Base-by-base conservation (phyloP, 2,113 vertebrate species). In the Hoplias malabaricus region DNA sequence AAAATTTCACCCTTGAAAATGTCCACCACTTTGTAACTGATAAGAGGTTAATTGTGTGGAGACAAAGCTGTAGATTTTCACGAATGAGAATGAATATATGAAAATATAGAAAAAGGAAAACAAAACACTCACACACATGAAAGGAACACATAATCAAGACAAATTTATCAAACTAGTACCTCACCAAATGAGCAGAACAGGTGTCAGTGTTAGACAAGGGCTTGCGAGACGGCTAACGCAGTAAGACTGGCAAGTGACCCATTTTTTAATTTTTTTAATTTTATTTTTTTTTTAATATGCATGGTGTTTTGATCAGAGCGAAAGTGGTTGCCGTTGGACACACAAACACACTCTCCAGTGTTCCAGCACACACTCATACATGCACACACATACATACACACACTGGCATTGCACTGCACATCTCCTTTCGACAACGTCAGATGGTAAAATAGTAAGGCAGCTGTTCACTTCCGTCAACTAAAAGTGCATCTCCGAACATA, bases 401-500 rank as follows among this genome's bases (percentile, higher is more conserved):
- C 91, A 90, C 86, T 85, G 93, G 91, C 93, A 91, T 90, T 90
- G 90, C 71, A 83, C 73, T 88, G 87, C 93, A 92, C 92, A 93
- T 93, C 93, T 95, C 94, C 90, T 83, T 83, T 92, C 88, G 91
- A 90, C 93, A 90, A 94, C 93, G 94, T 97, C 96, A 97, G 92
- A 93, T 88, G 89, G 93, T 93, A 96, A 97, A 97, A 96, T 88
- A 93, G 95, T 94, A 95, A 94, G 93, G 94, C 97, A 99, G 96
- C 96, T 98, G 96, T 95, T 93, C 88, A 90, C 92, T 93, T 96
- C 94, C 90, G 92, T 99, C 96, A 96, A 88, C 91, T 90, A 90
- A 92, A 95, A 95, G 92, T 92, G 93, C 93, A 93, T 92, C 92
- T 94, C 92, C 88, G 89, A 93, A 93, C 94, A 93, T 94, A 94